Evolutionary conservation across 2,888 invertebrate species (phyloP).

Genomic region (Drosophila neonasuta): DNA sequence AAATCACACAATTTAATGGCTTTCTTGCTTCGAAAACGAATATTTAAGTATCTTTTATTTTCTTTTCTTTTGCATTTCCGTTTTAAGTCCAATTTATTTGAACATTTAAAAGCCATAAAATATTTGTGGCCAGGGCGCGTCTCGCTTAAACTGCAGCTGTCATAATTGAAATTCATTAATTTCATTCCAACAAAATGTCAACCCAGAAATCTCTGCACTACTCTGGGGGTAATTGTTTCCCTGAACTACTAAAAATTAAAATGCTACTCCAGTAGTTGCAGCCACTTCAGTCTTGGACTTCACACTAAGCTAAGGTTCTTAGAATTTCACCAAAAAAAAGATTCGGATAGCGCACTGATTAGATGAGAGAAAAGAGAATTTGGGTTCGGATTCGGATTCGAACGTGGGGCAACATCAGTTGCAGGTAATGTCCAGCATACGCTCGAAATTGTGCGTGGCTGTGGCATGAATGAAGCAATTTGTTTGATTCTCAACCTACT

Average conservation of each 20-base stretch:
- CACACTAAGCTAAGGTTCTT: slow-evolving; percentile 37
- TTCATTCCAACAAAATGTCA: slow-evolving; percentile 59
- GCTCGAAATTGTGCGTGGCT: slow-evolving; percentile 23
- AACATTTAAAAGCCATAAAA: slow-evolving; percentile 67
- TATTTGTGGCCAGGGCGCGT: slow-evolving; percentile 51
- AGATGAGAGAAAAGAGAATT: slow-evolving; percentile 40
- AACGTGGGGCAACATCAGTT: slow-evolving; percentile 1
- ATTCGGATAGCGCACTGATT: slow-evolving; percentile 53
- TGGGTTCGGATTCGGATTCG: not conserved
- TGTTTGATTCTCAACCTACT: slow-evolving; percentile 47
- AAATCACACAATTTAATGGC: slow-evolving; percentile 75
- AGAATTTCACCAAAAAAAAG: slow-evolving; percentile 36
- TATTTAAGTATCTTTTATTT: slow-evolving; percentile 24
- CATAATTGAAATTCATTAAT: slow-evolving; percentile 76
- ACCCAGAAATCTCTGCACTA: slow-evolving; percentile 12
- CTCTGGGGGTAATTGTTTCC: slow-evolving; percentile 60
- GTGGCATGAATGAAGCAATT: slow-evolving; percentile 70
- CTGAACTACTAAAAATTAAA: slow-evolving; percentile 63
- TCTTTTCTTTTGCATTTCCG: slow-evolving; percentile 65
- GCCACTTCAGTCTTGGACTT: slow-evolving; percentile 20
- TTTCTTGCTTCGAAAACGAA: slow-evolving; percentile 26
- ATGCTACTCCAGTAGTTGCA: slow-evolving; percentile 67
- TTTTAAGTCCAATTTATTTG: slow-evolving; percentile 72
- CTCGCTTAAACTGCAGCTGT: slow-evolving; percentile 56
- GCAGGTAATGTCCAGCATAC: slow-evolving; percentile 52